Base-by-base conservation (phyloP, 2,113 vertebrate genomes). In the Entomyzon cyanotis region DNA sequence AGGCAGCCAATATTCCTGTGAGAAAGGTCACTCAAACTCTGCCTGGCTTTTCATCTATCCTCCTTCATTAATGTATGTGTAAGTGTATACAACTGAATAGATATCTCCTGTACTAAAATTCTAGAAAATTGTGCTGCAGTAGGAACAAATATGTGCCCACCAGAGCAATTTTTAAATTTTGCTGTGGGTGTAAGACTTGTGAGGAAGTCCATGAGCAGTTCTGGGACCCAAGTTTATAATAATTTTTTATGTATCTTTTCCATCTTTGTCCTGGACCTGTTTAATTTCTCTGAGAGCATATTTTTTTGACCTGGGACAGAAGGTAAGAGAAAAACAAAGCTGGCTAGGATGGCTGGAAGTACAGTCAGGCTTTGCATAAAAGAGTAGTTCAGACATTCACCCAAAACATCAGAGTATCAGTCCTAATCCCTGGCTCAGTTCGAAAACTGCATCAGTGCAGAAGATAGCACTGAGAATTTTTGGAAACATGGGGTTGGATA, bases 101-200 rank as follows among this genome's bases (percentile, higher is more conserved):
- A 80, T 25, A 2, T 55, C 16, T 85, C 20, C 55, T 23, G 7
- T 14, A 47, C 33, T 22, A 76, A 75, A 55, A 86, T 83, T 83
- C 63, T 33, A 35, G 28, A 55, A 83, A 85, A 77, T n/a, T 50
- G 28, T 42, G 16, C 11, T 52, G 8, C 23, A 62, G 14, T 28
- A 5, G 15, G 22, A 78, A 5, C 0, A 6, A 68, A 68, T 39
- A n/a, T 11, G 83, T 1, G 1, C 12, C 11, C 1, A 3, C 4
- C 4, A 31, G 19, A 25, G 9, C 0, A 37, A 39, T 55, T 41
- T 55, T 11, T 14, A 52, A 35, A 33, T 68, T 81, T 50, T 84
- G 2, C 7, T 18, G 17, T 0, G 1, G 11, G 4, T 78, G 7
- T 52, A 75, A 71, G 44, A 17, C 3, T 3, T 30, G 7, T 0